These are phyloP conservation scores for Drosophila teissieri DNA, from an alignment of 1,140 invertebrate species.

Conservation along the genomic window DNA sequence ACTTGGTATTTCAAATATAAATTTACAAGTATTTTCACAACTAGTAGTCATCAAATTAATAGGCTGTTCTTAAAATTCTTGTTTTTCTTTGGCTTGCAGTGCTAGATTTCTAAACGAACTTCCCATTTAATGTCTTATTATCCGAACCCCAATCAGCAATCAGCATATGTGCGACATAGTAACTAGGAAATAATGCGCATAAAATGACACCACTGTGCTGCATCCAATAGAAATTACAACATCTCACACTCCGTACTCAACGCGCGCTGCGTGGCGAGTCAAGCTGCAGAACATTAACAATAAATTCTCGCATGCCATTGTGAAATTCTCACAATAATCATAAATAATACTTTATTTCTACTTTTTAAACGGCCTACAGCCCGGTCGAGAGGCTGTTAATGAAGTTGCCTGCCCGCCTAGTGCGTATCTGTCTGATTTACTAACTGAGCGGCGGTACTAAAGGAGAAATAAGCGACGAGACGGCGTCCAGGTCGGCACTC, in stretches of 20 bases:
- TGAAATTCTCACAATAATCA: constrained; percentile 84
- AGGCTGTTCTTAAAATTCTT: no score
- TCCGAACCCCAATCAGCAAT: no score
- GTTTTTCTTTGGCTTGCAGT: no score
- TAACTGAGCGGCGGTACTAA: constrained; percentile 60
- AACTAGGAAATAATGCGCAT: constrained; percentile 8
- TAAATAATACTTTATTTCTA: constrained; percentile 83
- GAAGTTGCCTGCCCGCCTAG: constrained; percentile 60
- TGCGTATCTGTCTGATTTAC: constrained; percentile 54
- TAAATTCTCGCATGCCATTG: constrained; percentile 83
- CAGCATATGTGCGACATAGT: not conserved
- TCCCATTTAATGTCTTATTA: no score
- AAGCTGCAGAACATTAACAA: constrained; percentile 68
- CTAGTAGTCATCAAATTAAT: no score
- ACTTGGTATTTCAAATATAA: no score
- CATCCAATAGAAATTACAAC: constrained; percentile 26
- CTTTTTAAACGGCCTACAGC: constrained; percentile 64
- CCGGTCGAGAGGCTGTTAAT: constrained; percentile 56
- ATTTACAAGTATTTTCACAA: no score
- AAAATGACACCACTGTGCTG: constrained; percentile 20
- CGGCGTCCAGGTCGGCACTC: constrained; percentile 30
- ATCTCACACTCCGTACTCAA: constrained; percentile 23
- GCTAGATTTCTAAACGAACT: no score
- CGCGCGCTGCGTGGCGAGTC: constrained; percentile 5
- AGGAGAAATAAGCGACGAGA: constrained; percentile 60